Percentiles rank a stretch among this genome's conserved stretches.
phyloP scores from a whole-genome alignment of 2,888 invertebrate species.

The Plagodis pulveraria region DNA sequence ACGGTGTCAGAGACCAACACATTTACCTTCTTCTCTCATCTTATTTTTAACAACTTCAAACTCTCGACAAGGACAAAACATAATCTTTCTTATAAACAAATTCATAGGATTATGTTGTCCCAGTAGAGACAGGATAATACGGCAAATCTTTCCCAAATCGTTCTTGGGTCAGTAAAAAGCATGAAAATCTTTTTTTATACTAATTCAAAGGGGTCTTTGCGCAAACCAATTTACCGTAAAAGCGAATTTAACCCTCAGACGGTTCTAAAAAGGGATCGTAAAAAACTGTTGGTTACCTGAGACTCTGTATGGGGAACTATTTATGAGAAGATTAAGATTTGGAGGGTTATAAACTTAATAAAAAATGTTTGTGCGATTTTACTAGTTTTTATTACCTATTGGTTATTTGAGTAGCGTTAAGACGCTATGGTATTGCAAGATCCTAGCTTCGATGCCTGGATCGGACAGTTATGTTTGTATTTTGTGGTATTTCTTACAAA shows the following conservation, averaged over 20 bases:
- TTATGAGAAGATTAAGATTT: slow-evolving; percentile 53
- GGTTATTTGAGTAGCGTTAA: not conserved
- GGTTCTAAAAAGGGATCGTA: slow-evolving; percentile 53
- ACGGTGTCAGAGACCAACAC: no score
- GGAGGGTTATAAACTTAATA: slow-evolving; percentile 41
- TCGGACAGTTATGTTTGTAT: no score
- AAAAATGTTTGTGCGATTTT: slow-evolving; percentile 33
- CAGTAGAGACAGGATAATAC: slow-evolving; percentile 36
- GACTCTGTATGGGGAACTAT: slow-evolving; percentile 46
- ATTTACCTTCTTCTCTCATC: no score
- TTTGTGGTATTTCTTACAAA: no score
- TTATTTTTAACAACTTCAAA: slow-evolving; percentile 4
- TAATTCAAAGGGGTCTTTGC: slow-evolving; percentile 64
- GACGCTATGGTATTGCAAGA: no score
- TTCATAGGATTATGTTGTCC: slow-evolving; percentile 45
- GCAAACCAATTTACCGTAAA: slow-evolving; percentile 68
- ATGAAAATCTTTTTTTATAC: slow-evolving; percentile 57
- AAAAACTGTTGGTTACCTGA: slow-evolving; percentile 66
- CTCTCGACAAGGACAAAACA: slow-evolving; percentile 45
- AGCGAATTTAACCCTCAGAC: slow-evolving; percentile 68
- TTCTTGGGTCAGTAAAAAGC: slow-evolving; percentile 55
- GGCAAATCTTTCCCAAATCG: slow-evolving; percentile 53
- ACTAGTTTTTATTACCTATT: slow-evolving; percentile 19
- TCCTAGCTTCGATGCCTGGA: no score
- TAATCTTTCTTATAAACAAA: slow-evolving; percentile 50